Evolutionary conservation across 2,113 vertebrate species (phyloP).

Genomic region (Phyllopteryx taeniolatus): DNA sequence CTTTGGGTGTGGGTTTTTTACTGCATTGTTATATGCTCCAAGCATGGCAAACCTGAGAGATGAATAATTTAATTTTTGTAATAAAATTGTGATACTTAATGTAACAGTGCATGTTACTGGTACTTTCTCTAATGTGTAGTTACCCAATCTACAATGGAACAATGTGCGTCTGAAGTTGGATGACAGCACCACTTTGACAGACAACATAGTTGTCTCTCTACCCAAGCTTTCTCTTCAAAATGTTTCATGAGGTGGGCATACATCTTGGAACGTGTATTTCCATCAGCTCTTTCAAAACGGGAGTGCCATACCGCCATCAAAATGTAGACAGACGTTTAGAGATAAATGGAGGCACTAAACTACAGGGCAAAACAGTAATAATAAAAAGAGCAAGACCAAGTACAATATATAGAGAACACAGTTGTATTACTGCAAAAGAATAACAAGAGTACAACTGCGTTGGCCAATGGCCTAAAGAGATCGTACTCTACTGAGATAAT

Average conservation of each 20-base stretch:
- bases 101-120: slow-evolving; percentile 46
- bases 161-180: slow-evolving; percentile 2
- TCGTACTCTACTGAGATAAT: too few species aligned
- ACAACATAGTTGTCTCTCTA: not conserved
- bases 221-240: not conserved
- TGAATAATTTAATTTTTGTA: slow-evolving; percentile 81
- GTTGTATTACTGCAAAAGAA: not conserved
- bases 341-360: not conserved
- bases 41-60: slow-evolving; percentile 80
- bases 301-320: too few species aligned
- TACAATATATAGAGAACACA: not conserved
- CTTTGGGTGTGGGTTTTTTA: slow-evolving; percentile 79
- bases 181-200: not conserved
- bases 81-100: slow-evolving; percentile 81
- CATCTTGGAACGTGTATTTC: not conserved
- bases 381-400: not conserved
- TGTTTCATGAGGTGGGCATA: not conserved
- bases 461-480: too few species aligned
- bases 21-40: slow-evolving; percentile 82
- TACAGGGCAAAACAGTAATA: not conserved
- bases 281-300: not conserved
- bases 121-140: slow-evolving; percentile 21
- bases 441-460: not conserved
- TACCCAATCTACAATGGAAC: not conserved
- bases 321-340: too few species aligned